Percentiles rank a stretch among this genome's conserved stretches.
These are phyloP conservation scores for Urosaurus nigricauda DNA, from an alignment of 2,797 vertebrate species.

Conservation along the genomic window DNA sequence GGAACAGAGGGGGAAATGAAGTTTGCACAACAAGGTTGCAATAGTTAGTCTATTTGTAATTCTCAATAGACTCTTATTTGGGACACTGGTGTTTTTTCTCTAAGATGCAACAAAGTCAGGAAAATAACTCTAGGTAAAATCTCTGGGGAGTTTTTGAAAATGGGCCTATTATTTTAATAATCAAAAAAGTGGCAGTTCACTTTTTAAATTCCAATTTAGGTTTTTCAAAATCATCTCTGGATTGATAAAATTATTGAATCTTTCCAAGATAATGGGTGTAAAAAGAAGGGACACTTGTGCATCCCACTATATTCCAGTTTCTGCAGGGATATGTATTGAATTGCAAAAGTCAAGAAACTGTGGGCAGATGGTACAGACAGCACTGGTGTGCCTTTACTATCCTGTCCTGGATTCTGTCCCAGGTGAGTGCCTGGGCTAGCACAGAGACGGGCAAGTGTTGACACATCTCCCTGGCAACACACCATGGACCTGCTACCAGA, in stretches of 20 bases:
- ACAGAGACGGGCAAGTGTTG: no score
- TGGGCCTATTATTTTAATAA: not conserved
- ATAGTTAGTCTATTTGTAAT: conserved; percentile 3
- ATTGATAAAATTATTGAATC: conserved; percentile 18
- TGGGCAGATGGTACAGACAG: no score
- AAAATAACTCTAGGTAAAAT: fast-evolving
- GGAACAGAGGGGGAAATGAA: not conserved
- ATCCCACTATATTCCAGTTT: no score
- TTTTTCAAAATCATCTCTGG: not conserved
- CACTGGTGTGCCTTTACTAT: no score
- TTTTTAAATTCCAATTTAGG: not conserved
- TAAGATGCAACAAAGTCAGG: not conserved
- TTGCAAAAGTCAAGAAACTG: no score
- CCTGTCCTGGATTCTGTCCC: no score
- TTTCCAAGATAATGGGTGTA: not conserved
- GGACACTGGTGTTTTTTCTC: not conserved
- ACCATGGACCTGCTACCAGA: no score
- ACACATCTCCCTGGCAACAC: no score
- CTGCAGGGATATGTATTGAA: no score
- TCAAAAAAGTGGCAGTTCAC: not conserved
- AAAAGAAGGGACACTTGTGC: not conserved
- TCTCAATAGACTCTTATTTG: conserved; percentile 27
- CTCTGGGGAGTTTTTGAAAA: conserved; percentile 14
- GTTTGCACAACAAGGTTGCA: conserved; percentile 28
- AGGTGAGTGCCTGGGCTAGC: no score